Percentiles rank a stretch among this genome's conserved stretches.
Evolutionary conservation across 2,888 invertebrate genomes (phyloP).

Genomic region (Pemphredon lugubris): DNA sequence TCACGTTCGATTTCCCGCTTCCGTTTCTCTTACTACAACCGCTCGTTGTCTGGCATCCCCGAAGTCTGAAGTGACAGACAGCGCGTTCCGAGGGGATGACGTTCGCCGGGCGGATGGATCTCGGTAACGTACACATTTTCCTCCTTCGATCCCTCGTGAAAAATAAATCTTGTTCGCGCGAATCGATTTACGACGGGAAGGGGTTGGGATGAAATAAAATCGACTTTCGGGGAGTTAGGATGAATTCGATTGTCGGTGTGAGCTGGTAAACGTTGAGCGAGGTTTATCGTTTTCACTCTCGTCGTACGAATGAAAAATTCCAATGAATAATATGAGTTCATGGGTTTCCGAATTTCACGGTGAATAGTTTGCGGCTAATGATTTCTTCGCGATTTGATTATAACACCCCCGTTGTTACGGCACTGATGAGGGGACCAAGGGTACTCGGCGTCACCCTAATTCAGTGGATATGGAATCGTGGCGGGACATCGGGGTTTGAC

Average conservation of each 20-base stretch:
- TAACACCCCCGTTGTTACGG: slow-evolving; percentile 25
- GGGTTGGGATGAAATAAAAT: no score
- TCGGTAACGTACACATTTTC: slow-evolving; percentile 58
- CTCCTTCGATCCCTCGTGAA: slow-evolving; percentile 37
- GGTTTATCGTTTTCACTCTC: no score
- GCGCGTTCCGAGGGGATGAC: slow-evolving; percentile 69
- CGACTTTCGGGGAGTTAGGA: no score
- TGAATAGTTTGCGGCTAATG: slow-evolving; percentile 3
- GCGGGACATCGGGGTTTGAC: slow-evolving; percentile 66
- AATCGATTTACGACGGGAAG: slow-evolving; percentile 24
- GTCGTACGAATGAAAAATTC: no score
- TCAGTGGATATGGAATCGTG: slow-evolving; percentile 56
- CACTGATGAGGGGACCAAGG: slow-evolving; percentile 39
- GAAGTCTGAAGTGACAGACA: slow-evolving; percentile 69
- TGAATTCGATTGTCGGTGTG: no score
- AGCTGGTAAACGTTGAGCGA: no score
- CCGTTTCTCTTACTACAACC: slow-evolving; percentile 14
- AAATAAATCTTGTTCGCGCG: slow-evolving; percentile 19
- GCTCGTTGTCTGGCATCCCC: slow-evolving; percentile 56
- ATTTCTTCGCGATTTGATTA: slow-evolving; percentile 19
- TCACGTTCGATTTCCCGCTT: slow-evolving; percentile 3
- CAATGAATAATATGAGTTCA: no score
- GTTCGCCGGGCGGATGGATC: slow-evolving; percentile 57
- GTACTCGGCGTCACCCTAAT: slow-evolving; percentile 54
- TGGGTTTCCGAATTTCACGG: no score